Evolutionary conservation across 2,797 vertebrate species (phyloP), one percentile per base, ranked within the genome.

Genomic region (Sylvia borin): DNA sequence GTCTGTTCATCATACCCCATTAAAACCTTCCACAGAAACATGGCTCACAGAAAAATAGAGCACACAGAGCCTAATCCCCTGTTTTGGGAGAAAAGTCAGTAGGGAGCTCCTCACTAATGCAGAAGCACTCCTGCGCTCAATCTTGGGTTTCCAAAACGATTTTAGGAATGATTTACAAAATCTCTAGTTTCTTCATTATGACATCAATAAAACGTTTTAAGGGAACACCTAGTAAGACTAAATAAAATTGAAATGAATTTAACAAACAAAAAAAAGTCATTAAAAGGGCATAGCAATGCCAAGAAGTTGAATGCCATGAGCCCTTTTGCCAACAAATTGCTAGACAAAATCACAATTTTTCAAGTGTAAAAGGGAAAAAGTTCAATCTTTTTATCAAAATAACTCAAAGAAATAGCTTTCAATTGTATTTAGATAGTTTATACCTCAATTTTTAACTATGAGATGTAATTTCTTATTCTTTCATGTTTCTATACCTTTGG

Each of bases 141-240:
- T 20, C 31, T 27, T 31, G 26, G 31, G 27, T 68, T 88, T 89
- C 26, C 36, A 73, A 61, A 76, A 76, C 9, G 0, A 20, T 61
- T 85, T 91, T 55, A 77, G 42, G 42, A 85, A 88, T 24, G 3
- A 81, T n/a, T 95, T 84, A 32, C 18, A 86, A 27, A 51, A 65
- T 21, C 20, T 31, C 20, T 27, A 55, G 10, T 74, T 89, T 62
- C 42, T 71, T 85, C 11, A 50, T 9, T 50, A 42, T 78, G 36
- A 3, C 42, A 67, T 48, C 55, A 87, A 40, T 61, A 57, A 73
- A 85, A 89, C 29, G 24, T 10, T 76, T 60, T 55, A 78, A 73
- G 29, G 20, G 5, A 84, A 13, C 0, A 0, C 10, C 27, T 62
- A 66, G 27, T 2, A 40, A 76, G 15, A 79, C 9, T 42, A 53